A percentile compares a stretch with the other conserved stretches of the same genome.
phyloP scores from a whole-genome alignment of 2,113 vertebrate species.

The Butorides virescens region DNA sequence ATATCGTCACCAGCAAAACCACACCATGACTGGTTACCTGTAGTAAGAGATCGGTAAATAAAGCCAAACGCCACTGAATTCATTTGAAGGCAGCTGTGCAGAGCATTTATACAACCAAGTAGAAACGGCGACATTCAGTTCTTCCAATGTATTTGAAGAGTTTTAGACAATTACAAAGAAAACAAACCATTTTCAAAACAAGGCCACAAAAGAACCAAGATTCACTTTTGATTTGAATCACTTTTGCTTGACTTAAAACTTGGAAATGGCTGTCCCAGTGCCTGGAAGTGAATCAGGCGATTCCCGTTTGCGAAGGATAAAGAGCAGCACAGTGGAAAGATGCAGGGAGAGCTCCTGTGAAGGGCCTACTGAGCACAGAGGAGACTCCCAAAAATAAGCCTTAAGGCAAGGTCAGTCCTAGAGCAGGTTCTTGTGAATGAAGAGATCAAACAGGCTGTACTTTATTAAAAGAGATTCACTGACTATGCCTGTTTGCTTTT shows the following conservation, averaged over 20 bases:
- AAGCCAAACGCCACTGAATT: no score
- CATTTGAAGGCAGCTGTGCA: neutral
- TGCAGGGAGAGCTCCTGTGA: fast-evolving
- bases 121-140: fast-evolving
- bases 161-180: fast-evolving
- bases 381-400: no score
- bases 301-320: fast-evolving
- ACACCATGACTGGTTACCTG: no score
- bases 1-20: no score
- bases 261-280: fast-evolving
- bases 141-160: fast-evolving
- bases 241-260: neutral
- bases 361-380: fast-evolving
- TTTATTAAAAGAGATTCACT: neutral
- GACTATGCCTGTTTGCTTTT: neutral
- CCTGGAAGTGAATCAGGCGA: fast-evolving
- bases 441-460: neutral
- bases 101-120: fast-evolving
- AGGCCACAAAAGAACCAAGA: neutral
- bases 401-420: no score
- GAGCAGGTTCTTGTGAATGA: fast-evolving
- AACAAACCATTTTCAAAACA: neutral
- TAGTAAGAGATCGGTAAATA: fast-evolving
- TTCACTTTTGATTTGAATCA: no score
- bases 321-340: fast-evolving